Evolutionary conservation across 2,113 vertebrate genomes (phyloP).

Genomic region (Calyptomena viridis): DNA sequence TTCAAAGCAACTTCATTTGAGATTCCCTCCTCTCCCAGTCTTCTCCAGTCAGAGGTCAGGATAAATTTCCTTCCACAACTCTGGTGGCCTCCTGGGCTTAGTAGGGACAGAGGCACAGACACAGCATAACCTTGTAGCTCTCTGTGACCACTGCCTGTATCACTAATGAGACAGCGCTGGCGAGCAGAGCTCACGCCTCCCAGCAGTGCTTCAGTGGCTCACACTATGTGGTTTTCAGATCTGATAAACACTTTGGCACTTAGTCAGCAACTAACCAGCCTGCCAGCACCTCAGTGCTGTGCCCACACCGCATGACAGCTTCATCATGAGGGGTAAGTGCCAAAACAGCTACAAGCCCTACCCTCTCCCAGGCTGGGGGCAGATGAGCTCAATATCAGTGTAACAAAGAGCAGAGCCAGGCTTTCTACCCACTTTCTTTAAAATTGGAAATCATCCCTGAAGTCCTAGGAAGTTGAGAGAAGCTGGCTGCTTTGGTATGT

Average conservation of each 20-base stretch:
- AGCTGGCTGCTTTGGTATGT: not conserved
- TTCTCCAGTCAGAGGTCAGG: not conserved
- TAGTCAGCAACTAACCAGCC: not conserved
- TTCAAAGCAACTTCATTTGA: not conserved
- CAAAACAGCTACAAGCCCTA: not conserved
- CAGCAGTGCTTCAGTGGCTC: not conserved
- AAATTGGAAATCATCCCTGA: not conserved
- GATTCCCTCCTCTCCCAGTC: not conserved
- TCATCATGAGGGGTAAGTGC: not conserved
- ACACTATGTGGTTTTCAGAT: not conserved
- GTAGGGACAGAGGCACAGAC: not conserved
- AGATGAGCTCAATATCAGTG: not conserved
- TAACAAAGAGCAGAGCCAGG: not conserved
- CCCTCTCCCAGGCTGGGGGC: not conserved
- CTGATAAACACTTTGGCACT: not conserved
- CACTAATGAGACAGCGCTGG: not conserved
- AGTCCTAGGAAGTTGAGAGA: not conserved
- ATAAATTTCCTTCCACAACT: not conserved
- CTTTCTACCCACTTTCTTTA: not conserved
- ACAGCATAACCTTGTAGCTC: not conserved
- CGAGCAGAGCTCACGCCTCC: not conserved
- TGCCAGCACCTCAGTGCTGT: not conserved
- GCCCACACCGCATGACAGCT: not conserved
- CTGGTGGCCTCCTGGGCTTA: not conserved
- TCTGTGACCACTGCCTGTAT: fast-evolving